Percentiles rank a stretch among this genome's conserved stretches.
Evolutionary conservation across 1,140 invertebrate species (phyloP).

Genomic region (Magallana ariakensis): DNA sequence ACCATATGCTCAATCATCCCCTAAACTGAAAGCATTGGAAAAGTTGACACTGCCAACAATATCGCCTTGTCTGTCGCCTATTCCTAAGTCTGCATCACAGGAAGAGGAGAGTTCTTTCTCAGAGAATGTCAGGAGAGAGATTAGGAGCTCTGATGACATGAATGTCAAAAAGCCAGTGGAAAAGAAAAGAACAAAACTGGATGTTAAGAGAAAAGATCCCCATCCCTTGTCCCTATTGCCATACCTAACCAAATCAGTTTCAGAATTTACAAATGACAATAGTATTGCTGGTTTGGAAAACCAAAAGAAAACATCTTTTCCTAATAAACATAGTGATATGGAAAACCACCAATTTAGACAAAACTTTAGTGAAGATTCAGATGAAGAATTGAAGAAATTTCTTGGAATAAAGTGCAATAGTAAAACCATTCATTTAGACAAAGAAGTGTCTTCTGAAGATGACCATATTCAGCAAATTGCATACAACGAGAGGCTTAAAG

Average conservation of each 20-base stretch:
- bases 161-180: not conserved
- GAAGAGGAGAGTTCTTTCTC: not conserved
- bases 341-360: not conserved
- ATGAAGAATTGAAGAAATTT: constrained; percentile 15
- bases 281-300: not conserved
- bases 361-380: not conserved
- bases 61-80: not conserved
- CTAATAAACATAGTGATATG: not conserved
- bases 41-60: not conserved
- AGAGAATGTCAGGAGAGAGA: not conserved
- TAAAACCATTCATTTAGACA: not conserved
- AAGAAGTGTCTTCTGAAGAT: not conserved
- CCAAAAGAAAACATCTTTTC: not conserved
- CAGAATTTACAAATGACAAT: constrained; percentile 6
- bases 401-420: constrained; percentile 7
- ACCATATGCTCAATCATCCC: constrained; percentile 13
- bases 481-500: not conserved
- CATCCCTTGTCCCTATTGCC: constrained; percentile 7
- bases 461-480: too few relatives aligned
- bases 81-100: not conserved
- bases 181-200: constrained; percentile 8
- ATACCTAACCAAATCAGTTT: constrained; percentile 20
- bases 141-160: not conserved
- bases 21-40: constrained; percentile 4
- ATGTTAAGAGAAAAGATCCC: constrained; percentile 16